Evolutionary conservation across 2,888 invertebrate genomes (phyloP), one percentile per base, ranked within the genome.

Genomic region (Eudemis profundana): DNA sequence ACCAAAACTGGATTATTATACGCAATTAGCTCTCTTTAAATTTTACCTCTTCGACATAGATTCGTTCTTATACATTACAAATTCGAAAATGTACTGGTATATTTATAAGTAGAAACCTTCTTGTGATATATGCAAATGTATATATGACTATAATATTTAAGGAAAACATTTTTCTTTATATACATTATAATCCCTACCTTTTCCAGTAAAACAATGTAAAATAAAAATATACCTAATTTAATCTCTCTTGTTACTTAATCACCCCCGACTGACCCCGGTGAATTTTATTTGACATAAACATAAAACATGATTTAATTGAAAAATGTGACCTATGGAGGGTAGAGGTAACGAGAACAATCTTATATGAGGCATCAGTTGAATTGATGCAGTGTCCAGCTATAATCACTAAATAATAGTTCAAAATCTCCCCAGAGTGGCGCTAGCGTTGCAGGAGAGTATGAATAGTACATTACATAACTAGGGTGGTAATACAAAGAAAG

Each of bases 1-100:
- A 90, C 90, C 90, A 90, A 89, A 80, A 72, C 75, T 81, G 78
- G 74, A 74, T 75, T 74, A 73, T 67, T 59, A 53, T 61, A 60
- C 44, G 51, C 83, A 78, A 73, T 77, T 81, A 84, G 87, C 87
- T 88, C 88, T 87, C 87, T 89, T 84, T 74, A 73, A 75, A 75
- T 72, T 70, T 72, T 72, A 74, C 72, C 71, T 73, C 69, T 65
- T 68, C 68, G 23, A 67, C 50, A 65, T 62, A 70, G 56, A 70
- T 62, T 64, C 57, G 46, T 72, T 69, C 64, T 70, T 72, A 70
- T 70, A 69, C 56, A 47, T 66, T 72, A 59, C 65, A 69, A 64
- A 70, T 53, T 61, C 46, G 36, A 62, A 56, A 53, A 67, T 38
- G 47, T 70, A 65, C 53, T 65, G 65, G 53, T 60, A 65, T 65